Percentiles rank a stretch among this genome's conserved stretches.
These are phyloP conservation scores for Falcunculus frontatus DNA, from an alignment of 2,113 vertebrate genomes.

Conservation along the genomic window DNA sequence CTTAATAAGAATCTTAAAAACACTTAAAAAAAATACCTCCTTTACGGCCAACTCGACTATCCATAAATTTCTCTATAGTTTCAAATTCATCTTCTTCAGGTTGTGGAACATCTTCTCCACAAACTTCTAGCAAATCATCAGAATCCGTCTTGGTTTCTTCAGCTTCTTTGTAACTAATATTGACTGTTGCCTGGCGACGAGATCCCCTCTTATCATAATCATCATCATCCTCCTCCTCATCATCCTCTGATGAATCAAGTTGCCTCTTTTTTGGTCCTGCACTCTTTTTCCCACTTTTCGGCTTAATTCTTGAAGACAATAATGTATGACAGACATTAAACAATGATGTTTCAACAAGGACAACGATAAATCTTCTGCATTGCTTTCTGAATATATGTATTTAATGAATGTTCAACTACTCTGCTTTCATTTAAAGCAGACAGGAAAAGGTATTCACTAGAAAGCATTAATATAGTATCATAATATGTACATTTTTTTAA, in stretches of 20 bases:
- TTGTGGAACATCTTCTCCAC: slow-evolving; percentile 92
- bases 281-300: slow-evolving; percentile 89
- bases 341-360: background rate
- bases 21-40: slow-evolving; percentile 76
- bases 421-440: background rate
- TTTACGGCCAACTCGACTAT: slow-evolving; percentile 87
- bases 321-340: background rate
- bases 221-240: slow-evolving; percentile 71
- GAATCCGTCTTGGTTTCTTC: slow-evolving; percentile 97
- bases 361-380: background rate
- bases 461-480: background rate
- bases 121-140: slow-evolving; percentile 92
- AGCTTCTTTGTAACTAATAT: slow-evolving; percentile 96
- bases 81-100: slow-evolving; percentile 98
- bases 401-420: background rate
- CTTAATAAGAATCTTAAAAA: background rate
- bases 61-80: slow-evolving; percentile 96
- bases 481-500: background rate
- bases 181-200: slow-evolving; percentile 94
- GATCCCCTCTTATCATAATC: slow-evolving; percentile 88
- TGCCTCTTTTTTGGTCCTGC: slow-evolving; percentile 82
- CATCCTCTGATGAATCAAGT: slow-evolving; percentile 74
- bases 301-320: slow-evolving; percentile 76
- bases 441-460: background rate
- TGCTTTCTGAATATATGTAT: background rate